A percentile compares a stretch with the other conserved stretches of the same genome.
Evolutionary conservation across 1,140 invertebrate genomes (phyloP).

Genomic region (Lycorma delicatula): DNA sequence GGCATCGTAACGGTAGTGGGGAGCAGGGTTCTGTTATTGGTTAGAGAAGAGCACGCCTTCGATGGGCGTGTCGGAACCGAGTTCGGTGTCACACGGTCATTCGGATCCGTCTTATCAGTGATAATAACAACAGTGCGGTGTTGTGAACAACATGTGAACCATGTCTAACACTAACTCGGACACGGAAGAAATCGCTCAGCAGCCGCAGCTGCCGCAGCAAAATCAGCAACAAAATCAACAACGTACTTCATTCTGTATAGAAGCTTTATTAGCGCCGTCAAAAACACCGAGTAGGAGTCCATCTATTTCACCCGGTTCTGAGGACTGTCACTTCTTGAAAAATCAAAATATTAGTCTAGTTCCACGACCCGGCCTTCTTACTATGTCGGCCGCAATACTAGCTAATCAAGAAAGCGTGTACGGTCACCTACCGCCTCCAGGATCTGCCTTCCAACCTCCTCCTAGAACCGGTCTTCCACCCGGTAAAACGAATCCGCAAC

Average conservation of each 20-base stretch:
- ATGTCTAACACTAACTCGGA: constrained; percentile 6
- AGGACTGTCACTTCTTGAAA: constrained; percentile 29
- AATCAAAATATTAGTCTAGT: background rate
- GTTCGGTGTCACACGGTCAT: too few relatives aligned
- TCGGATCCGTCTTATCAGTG: too few relatives aligned
- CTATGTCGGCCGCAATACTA: constrained; percentile 4
- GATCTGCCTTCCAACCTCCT: constrained; percentile 25
- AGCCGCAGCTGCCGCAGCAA: background rate
- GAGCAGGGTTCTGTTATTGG: too few relatives aligned
- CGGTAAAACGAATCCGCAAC: constrained; percentile 19
- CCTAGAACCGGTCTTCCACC: constrained; percentile 37
- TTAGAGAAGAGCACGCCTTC: too few relatives aligned
- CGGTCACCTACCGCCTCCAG: constrained; percentile 11
- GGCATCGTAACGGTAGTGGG: too few relatives aligned
- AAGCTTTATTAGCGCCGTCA: constrained; percentile 48
- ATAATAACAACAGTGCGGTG: background rate
- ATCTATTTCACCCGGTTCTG: constrained; percentile 39
- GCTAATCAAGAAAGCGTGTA: background rate
- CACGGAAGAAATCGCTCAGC: background rate
- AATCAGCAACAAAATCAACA: background rate
- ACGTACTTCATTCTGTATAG: constrained; percentile 54
- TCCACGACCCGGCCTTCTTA: background rate
- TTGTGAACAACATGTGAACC: background rate
- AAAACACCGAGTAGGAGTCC: constrained; percentile 22
- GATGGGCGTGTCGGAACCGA: too few relatives aligned